These are phyloP conservation scores for Agriopis marginaria DNA, from an alignment of 2,888 invertebrate species.

Conservation along the genomic window DNA sequence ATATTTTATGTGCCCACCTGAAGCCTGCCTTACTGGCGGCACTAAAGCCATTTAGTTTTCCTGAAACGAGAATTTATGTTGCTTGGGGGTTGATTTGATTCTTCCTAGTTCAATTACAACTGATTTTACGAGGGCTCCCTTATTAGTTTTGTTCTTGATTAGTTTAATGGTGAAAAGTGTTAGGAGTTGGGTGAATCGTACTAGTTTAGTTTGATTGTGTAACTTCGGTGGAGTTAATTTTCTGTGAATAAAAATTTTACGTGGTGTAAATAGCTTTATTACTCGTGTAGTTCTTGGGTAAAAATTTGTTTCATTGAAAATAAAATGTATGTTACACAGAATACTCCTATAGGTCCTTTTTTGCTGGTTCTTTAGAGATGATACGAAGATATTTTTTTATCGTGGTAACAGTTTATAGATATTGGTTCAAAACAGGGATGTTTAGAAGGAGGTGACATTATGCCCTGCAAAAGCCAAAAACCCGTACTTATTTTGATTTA, in stretches of 20 bases:
- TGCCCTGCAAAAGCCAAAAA: no score
- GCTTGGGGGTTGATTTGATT: conserved; percentile 51
- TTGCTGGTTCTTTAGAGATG: no score
- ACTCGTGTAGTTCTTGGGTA: no score
- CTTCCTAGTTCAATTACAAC: conserved; percentile 49
- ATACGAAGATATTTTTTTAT: no score
- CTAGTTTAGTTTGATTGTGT: conserved; percentile 6
- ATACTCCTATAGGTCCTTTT: no score
- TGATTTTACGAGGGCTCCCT: conserved; percentile 44
- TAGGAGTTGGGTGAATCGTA: conserved; percentile 17
- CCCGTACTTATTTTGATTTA: no score
- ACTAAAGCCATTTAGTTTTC: conserved; percentile 55
- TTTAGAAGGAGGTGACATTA: no score
- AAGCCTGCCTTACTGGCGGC: conserved; percentile 57
- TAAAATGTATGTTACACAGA: no score
- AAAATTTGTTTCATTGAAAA: no score
- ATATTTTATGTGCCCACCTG: conserved; percentile 68
- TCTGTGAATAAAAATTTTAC: not conserved
- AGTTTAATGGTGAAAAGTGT: conserved; percentile 41
- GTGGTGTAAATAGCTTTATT: no score
- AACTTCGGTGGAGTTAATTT: not conserved
- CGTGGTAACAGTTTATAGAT: no score
- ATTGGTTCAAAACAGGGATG: no score
- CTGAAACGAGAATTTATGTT: conserved; percentile 56
- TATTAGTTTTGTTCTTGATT: conserved; percentile 48